A percentile compares a stretch with the other conserved stretches of the same genome.
Conservation (phyloP, 2,113 vertebrate genomes). For the Columba janthina region DNA sequence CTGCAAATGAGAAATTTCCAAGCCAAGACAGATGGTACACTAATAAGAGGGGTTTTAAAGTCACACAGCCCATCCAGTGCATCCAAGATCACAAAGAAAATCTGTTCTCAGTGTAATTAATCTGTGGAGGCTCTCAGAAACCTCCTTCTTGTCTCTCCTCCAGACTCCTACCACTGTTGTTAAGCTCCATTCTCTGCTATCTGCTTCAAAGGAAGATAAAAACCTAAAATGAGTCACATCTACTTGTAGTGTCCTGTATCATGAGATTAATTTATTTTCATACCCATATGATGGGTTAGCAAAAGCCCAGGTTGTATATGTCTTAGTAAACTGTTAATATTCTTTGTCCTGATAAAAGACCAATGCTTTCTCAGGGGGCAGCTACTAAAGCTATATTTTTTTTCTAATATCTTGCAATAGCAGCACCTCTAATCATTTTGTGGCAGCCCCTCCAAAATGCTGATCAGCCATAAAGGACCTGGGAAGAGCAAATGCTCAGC, state of each 20-base stretch:
- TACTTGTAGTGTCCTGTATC: neutral
- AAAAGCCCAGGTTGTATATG: neutral
- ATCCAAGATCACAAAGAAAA: neutral
- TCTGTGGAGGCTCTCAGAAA: neutral
- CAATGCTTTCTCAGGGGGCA: neutral
- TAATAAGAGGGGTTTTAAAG: neutral
- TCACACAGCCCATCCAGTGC: neutral
- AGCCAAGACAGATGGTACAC: neutral
- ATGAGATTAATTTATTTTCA: neutral
- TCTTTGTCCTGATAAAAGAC: neutral
- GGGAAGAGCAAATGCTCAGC: neutral
- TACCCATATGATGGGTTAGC: neutral
- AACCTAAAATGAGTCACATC: neutral
- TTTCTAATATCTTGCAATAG: neutral
- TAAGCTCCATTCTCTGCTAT: neutral
- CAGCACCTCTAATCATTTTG: neutral
- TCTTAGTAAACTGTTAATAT: neutral
- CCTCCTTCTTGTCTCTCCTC: neutral
- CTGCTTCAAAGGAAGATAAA: neutral
- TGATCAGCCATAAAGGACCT: neutral
- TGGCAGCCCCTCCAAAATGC: neutral
- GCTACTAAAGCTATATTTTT: neutral
- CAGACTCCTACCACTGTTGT: neutral
- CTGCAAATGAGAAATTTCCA: neutral
- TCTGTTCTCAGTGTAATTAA: neutral